Conservation (phyloP, 2,888 invertebrate species). For the Odontomyia ornata region DNA sequence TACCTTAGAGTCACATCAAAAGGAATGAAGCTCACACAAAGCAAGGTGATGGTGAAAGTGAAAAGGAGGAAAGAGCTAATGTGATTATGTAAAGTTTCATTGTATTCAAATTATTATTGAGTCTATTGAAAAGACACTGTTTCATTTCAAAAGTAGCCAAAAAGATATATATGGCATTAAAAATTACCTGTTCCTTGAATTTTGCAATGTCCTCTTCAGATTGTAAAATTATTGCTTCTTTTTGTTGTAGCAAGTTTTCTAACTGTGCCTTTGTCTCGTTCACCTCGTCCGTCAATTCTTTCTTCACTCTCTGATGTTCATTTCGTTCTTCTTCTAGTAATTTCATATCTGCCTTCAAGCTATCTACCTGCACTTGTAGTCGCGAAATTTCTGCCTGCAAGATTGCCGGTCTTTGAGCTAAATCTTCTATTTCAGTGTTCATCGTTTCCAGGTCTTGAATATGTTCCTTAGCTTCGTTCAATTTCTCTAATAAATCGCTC, state of each 20-base stretch:
- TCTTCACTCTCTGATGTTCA: not conserved
- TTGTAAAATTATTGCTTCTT: constrained; percentile 6
- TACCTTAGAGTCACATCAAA: no score
- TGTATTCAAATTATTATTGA: no score
- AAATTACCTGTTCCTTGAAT: constrained; percentile 27
- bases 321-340: constrained; percentile 9
- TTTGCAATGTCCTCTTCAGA: constrained; percentile 19
- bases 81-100: not conserved
- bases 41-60: no score
- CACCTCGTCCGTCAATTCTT: not conserved
- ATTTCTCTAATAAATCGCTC: not conserved
- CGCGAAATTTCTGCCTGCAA: not conserved
- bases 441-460: not conserved
- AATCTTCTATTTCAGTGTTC: not conserved
- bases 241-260: not conserved
- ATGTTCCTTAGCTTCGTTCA: not conserved
- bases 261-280: not conserved
- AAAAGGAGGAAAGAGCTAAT: no score
- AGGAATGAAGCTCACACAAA: no score
- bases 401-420: no score
- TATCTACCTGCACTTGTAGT: not conserved
- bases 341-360: not conserved
- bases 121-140: no score
- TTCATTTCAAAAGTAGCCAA: no score
- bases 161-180: no score